Evolutionary conservation across 2,113 vertebrate genomes (phyloP).

Genomic region (Climacteris rufus): DNA sequence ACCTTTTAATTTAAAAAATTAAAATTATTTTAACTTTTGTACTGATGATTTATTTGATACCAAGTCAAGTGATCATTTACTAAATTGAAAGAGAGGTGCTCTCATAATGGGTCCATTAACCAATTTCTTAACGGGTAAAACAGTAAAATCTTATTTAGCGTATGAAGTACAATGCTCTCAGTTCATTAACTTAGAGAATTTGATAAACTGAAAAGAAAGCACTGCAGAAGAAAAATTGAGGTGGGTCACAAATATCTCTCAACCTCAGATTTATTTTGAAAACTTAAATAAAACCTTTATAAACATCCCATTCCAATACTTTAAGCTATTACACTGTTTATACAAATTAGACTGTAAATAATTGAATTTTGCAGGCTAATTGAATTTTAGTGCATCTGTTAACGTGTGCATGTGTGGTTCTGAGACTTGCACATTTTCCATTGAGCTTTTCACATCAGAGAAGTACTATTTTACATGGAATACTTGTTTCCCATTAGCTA

Average conservation of each 20-base stretch:
- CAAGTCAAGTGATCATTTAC: neutral
- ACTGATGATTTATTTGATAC: neutral
- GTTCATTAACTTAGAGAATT: neutral
- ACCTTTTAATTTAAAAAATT: neutral
- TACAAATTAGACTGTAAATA: neutral
- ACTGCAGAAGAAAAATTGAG: neutral
- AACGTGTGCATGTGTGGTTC: neutral
- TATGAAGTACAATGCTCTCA: neutral
- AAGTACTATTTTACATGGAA: neutral
- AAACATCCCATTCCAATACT: neutral
- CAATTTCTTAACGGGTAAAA: neutral
- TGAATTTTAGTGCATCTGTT: neutral
- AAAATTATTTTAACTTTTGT: neutral
- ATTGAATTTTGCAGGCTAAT: neutral
- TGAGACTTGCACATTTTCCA: neutral
- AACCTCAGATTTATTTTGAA: neutral
- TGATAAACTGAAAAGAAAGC: neutral
- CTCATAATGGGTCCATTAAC: neutral
- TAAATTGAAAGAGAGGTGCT: neutral
- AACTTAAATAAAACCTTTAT: neutral
- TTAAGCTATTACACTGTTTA: neutral
- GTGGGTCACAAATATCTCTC: neutral
- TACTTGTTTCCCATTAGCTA: neutral
- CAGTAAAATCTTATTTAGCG: neutral
- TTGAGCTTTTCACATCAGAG: neutral